Evolutionary conservation across 2,888 invertebrate genomes (phyloP), one percentile per base, ranked within the genome.

Genomic region (Hipparchia sbordonii): DNA sequence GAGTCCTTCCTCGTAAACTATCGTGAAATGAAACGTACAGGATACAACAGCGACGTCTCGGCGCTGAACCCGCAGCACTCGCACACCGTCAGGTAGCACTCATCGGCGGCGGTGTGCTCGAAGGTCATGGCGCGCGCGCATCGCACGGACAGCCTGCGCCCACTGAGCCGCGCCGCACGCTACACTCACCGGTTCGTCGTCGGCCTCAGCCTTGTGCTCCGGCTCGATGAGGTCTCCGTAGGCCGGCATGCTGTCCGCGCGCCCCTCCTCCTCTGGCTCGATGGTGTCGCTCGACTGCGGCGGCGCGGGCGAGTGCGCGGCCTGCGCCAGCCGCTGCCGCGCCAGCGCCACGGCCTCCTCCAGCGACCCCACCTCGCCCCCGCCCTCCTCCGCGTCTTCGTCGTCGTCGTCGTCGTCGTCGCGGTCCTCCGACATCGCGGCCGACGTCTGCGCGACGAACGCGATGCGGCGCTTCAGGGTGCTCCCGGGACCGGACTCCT

Each of bases 121-220:
- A 92, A 91, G 92, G 91, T 92, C 93, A 92, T 92, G 89, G 89
- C 92, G 91, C 92, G 91, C 91, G 91, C 92, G 93, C 92, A 90
- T 89, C 87, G 87, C 87, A 79, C 90, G 89, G 83, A 81, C 82
- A 81, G 81, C 83, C 84, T 82, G 81, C 83, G 83, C 78, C 80
- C 89, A 92, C 92, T 91, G 90, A 84, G 51, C 48, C 3, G 46
- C 78, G 77, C 79, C 70, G 33, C 71, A 33, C 56, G 54, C 52
- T 78, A 80, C 85, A 89, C 90, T 89, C 88, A 89, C 89, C 89
- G 89, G 83, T 79, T 84, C 82, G 81, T 82, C 84, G 80, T 83
- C 85, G 83, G 79, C 85, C 81, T 85, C 84, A 79, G 84, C 82
- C 82, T 84, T 82, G 84, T 80, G 79, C 78, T 88, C 85, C 80